A percentile compares a stretch with the other conserved stretches of the same genome.
Conservation (phyloP, 2,888 invertebrate genomes). For the Lasioglossum vierecki region DNA sequence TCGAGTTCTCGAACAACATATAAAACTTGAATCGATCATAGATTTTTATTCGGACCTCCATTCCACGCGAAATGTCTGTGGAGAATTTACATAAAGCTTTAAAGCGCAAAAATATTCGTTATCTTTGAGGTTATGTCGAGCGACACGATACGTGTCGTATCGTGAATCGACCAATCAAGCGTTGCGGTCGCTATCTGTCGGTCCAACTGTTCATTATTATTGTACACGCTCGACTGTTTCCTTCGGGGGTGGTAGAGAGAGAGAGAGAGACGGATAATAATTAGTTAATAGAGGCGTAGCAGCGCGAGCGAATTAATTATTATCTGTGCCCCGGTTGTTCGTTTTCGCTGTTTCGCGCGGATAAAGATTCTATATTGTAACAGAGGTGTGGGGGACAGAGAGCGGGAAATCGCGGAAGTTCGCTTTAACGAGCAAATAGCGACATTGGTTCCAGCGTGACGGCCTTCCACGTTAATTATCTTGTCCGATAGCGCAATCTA, state of each 20-base stretch:
- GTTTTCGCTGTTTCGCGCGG: neutral
- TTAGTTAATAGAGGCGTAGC: slow-evolving; percentile 1
- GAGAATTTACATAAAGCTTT: neutral
- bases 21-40: neutral
- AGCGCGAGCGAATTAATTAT: neutral
- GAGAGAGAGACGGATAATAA: neutral
- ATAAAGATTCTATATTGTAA: slow-evolving; percentile 24
- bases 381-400: neutral
- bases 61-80: neutral
- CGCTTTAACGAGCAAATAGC: slow-evolving; percentile 49
- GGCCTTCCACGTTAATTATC: slow-evolving; percentile 58
- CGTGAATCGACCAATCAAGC: neutral
- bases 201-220: neutral
- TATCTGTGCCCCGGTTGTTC: neutral
- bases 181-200: neutral
- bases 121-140: slow-evolving; percentile 12
- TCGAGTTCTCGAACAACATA: neutral
- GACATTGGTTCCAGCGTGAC: slow-evolving; percentile 42
- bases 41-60: neutral
- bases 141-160: neutral
- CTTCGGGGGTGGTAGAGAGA: neutral
- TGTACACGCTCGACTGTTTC: neutral
- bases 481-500: slow-evolving; percentile 52
- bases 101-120: neutral
- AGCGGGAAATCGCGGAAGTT: slow-evolving; percentile 38